Evolutionary conservation across 2,113 vertebrate species (phyloP).

Genomic region (Eonycteris spelaea): DNA sequence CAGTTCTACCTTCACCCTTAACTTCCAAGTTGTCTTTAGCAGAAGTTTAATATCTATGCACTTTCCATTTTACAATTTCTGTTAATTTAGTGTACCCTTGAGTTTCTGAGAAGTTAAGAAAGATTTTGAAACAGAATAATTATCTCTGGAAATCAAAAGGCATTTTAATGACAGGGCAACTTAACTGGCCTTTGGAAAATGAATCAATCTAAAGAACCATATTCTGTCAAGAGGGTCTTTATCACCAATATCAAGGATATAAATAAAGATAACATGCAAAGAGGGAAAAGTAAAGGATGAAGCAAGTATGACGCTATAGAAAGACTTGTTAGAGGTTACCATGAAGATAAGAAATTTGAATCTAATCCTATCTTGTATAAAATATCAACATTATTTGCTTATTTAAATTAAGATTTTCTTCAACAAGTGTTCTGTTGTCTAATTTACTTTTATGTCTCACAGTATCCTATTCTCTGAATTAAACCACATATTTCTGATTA

Average conservation of each 20-base stretch:
- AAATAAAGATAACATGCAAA: background rate
- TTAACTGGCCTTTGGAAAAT: conserved; percentile 65
- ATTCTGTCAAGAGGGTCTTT: conserved; percentile 32
- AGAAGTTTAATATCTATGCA: conserved; percentile 59
- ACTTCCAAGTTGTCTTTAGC: conserved; percentile 33
- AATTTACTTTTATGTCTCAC: background rate
- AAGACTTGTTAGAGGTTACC: background rate
- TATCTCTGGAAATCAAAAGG: conserved; percentile 64
- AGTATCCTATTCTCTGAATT: background rate
- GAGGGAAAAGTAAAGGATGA: background rate
- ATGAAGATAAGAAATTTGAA: background rate
- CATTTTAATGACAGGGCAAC: conserved; percentile 47
- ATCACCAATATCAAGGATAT: background rate
- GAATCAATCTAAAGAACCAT: conserved; percentile 42
- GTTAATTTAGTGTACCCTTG: conserved; percentile 55
- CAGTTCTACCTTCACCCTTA: background rate
- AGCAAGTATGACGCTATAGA: background rate
- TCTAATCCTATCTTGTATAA: background rate
- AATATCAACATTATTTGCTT: background rate
- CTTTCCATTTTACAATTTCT: conserved; percentile 47
- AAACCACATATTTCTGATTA: background rate
- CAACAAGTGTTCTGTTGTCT: background rate
- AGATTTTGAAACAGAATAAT: conserved; percentile 68
- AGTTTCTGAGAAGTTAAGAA: conserved; percentile 64
- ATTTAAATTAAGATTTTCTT: conserved; percentile 4